Conservation (phyloP, 2,888 invertebrate species). For the Chrysina gloriosa region DNA sequence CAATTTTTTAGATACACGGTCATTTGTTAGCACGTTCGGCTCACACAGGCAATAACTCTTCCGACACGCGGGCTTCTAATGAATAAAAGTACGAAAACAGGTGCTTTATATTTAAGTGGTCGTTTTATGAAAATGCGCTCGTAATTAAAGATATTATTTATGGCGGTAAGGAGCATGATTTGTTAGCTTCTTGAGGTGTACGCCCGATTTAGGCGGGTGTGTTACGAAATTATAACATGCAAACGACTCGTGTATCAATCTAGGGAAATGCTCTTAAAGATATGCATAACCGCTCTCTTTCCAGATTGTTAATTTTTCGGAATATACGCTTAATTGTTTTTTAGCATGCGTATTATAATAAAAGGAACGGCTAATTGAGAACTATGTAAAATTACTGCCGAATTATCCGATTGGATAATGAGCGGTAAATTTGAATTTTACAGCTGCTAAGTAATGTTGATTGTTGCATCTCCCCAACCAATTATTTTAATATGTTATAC, state of each 20-base stretch:
- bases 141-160: slow-evolving; percentile 30
- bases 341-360: slow-evolving; percentile 14
- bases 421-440: too few relatives aligned
- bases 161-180: slow-evolving; percentile 5
- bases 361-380: not conserved
- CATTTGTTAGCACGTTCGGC: not conserved
- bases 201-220: not conserved
- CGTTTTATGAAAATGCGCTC: slow-evolving; percentile 19
- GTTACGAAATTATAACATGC: not conserved
- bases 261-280: slow-evolving; percentile 2
- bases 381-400: too few relatives aligned
- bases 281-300: slow-evolving; percentile 24
- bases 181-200: not conserved
- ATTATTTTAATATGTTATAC: too few relatives aligned
- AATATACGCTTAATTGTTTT: slow-evolving; percentile 31
- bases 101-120: slow-evolving; percentile 5
- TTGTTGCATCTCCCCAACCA: too few relatives aligned
- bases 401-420: too few relatives aligned
- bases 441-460: too few relatives aligned
- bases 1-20: not conserved
- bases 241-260: slow-evolving; percentile 17
- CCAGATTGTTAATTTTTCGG: slow-evolving; percentile 34
- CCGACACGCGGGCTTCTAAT: not conserved
- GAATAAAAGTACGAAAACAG: not conserved
- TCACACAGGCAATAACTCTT: not conserved